Evolutionary conservation across 2,797 vertebrate species (phyloP).

Genomic region (Sebastes aleutianus): DNA sequence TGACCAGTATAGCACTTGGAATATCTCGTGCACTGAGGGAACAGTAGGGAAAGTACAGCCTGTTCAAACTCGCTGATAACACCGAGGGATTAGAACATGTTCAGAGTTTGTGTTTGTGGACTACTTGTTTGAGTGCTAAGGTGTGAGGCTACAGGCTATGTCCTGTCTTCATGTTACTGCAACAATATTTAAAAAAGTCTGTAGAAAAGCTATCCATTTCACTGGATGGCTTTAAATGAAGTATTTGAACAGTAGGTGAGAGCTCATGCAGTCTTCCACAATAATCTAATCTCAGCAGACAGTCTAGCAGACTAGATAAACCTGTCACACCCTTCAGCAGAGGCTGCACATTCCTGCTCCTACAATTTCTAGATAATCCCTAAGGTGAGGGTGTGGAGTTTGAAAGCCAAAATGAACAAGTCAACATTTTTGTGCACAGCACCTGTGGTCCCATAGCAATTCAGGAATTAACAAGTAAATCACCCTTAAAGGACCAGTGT

Average conservation of each 20-base stretch:
- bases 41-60: neutral
- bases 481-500: neutral
- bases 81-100: neutral
- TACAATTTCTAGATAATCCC: neutral
- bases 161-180: neutral
- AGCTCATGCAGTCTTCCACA: neutral
- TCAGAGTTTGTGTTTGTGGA: neutral
- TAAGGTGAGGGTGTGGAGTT: conserved; percentile 30
- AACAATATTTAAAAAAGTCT: neutral
- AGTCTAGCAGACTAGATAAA: neutral
- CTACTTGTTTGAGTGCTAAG: neutral
- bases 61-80: conserved; percentile 10
- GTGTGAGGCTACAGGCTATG: neutral
- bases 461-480: conserved; percentile 1
- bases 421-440: conserved; percentile 1
- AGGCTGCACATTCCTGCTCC: neutral
- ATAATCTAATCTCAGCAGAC: neutral
- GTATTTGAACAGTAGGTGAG: neutral
- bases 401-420: neutral
- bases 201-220: neutral
- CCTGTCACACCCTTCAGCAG: neutral
- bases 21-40: neutral
- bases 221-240: neutral
- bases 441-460: neutral
- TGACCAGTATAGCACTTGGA: neutral